phyloP scores from a whole-genome alignment of 1,140 invertebrate genomes.

The Brachionus calyciflorus region DNA sequence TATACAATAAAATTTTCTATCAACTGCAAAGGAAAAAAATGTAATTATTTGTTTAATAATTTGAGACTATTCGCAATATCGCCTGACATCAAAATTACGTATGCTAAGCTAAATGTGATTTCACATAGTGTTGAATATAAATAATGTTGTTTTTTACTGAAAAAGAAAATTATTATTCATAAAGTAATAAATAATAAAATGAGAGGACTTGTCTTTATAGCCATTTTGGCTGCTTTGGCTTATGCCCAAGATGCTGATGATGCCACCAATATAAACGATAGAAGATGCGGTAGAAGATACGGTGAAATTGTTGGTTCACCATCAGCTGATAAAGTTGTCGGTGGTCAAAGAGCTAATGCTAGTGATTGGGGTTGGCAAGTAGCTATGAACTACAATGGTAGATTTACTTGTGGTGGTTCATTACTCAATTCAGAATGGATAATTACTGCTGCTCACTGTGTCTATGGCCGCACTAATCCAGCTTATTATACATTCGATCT shows the following conservation, averaged over 20 bases:
- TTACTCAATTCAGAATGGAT: constrained; percentile 66
- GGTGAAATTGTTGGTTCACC: background rate
- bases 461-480: constrained; percentile 47
- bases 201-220: constrained; percentile 22
- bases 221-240: background rate
- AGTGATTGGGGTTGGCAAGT: constrained; percentile 43
- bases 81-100: too few species aligned
- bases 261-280: background rate
- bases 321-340: constrained; percentile 35
- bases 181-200: background rate
- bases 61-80: too few species aligned
- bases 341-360: constrained; percentile 5
- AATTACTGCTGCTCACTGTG: constrained; percentile 70
- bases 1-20: too few species aligned
- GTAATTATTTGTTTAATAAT: too few species aligned
- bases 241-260: constrained; percentile 1
- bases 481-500: background rate
- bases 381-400: constrained; percentile 24
- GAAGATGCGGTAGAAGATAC: constrained; percentile 23
- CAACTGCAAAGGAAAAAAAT: too few species aligned
- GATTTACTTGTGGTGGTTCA: constrained; percentile 59
- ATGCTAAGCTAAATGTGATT: too few species aligned
- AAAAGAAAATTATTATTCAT: too few species aligned
- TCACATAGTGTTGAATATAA: too few species aligned
- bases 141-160: too few species aligned